phyloP scores from a whole-genome alignment of 2,113 vertebrate genomes.

The Megatriorchis doriae region DNA sequence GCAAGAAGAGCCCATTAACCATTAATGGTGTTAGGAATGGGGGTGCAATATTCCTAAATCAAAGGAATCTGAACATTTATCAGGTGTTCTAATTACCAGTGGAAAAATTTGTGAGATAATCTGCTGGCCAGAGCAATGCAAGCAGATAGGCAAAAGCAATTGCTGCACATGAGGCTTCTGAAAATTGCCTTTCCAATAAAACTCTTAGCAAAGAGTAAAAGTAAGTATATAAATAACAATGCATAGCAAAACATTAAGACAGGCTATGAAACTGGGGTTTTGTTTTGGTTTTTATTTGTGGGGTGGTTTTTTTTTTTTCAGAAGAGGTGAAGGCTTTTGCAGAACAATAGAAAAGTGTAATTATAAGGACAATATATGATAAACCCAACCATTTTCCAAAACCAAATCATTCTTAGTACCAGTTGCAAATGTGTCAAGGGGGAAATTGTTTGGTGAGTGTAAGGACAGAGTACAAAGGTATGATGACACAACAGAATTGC shows the following conservation, averaged over 20 bases:
- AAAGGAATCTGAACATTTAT: background rate
- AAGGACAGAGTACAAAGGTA: background rate
- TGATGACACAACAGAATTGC: background rate
- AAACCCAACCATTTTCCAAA: background rate
- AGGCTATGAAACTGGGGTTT: background rate
- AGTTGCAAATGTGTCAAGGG: background rate
- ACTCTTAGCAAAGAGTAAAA: background rate
- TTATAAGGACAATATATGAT: background rate
- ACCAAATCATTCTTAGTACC: background rate
- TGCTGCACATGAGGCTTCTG: background rate
- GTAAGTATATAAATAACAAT: background rate
- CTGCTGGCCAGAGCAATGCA: background rate
- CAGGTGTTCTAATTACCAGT: background rate
- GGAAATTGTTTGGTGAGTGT: background rate
- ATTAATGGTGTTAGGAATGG: background rate
- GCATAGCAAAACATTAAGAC: background rate
- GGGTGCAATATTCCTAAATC: background rate
- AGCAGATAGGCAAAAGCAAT: background rate
- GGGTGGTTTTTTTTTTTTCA: background rate
- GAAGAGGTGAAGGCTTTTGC: background rate
- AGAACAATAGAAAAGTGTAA: background rate
- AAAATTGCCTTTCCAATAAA: background rate
- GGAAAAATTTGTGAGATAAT: background rate
- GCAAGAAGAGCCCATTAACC: background rate
- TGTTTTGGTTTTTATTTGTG: background rate